phyloP scores from a whole-genome alignment of 1,140 invertebrate species.

The Pararge aegeria region DNA sequence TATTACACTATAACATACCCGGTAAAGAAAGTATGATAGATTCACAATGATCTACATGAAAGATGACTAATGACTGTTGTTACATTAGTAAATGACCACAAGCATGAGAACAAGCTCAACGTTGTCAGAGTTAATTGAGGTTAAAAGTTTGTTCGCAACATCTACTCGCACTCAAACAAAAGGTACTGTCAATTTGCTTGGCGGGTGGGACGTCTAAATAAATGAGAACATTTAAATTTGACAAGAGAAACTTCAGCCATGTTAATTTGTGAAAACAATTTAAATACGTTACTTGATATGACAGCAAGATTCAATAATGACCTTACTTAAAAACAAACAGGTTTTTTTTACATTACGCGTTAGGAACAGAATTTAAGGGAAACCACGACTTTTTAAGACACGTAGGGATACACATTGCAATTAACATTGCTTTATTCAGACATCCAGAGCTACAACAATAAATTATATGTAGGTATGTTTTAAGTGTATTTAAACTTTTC shows the following conservation, averaged over 20 bases:
- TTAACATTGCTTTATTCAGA: background rate
- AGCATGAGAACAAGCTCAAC: slow-evolving; percentile 50
- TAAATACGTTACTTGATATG: background rate
- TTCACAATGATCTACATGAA: slow-evolving; percentile 49
- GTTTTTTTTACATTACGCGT: background rate
- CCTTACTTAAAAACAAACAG: background rate
- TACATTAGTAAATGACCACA: slow-evolving; percentile 63
- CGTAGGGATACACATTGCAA: too few species aligned
- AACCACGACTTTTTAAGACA: too few species aligned
- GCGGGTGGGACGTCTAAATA: slow-evolving; percentile 32
- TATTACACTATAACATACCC: slow-evolving; percentile 16
- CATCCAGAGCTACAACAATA: background rate
- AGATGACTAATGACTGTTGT: slow-evolving; percentile 56
- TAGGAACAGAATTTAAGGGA: too few species aligned
- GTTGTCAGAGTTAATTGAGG: slow-evolving; percentile 63
- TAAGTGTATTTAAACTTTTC: too few species aligned
- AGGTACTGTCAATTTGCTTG: slow-evolving; percentile 50
- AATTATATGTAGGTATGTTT: too few species aligned
- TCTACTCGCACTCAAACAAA: slow-evolving; percentile 56
- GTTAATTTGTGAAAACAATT: slow-evolving; percentile 2
- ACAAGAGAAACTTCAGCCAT: slow-evolving; percentile 39
- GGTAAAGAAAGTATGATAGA: slow-evolving; percentile 37
- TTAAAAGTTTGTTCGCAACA: slow-evolving; percentile 58
- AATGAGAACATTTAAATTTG: slow-evolving; percentile 47
- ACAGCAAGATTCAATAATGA: background rate